Evolutionary conservation across 2,888 invertebrate species (phyloP).

Genomic region (Coleophora deauratella): DNA sequence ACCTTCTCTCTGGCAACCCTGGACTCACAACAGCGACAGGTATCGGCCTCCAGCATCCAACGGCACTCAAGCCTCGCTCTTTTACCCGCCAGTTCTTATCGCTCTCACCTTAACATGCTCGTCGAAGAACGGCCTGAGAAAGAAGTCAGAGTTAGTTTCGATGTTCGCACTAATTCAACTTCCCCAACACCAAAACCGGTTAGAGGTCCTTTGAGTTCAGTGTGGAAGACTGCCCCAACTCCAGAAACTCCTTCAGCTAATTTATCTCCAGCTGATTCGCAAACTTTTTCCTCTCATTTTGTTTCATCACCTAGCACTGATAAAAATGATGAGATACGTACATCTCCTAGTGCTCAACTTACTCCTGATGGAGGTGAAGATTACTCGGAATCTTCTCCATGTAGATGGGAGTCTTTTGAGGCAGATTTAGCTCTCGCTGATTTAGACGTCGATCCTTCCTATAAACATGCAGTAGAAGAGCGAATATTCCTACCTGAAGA

Average conservation of each 20-base stretch:
- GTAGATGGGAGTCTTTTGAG: conserved; percentile 77
- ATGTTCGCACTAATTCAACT: conserved; percentile 50
- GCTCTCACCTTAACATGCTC: conserved; percentile 65
- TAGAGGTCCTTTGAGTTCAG: conserved; percentile 57
- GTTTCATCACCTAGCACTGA: conserved; percentile 70
- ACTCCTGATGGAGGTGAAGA: conserved; percentile 71
- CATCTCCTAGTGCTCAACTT: conserved; percentile 74
- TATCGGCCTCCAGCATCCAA: conserved; percentile 73
- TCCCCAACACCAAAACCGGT: conserved; percentile 50
- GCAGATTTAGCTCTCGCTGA: conserved; percentile 76
- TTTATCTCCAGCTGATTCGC: conserved; percentile 73
- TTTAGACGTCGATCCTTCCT: conserved; percentile 76
- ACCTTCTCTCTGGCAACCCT: conserved; percentile 78
- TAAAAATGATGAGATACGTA: conserved; percentile 53
- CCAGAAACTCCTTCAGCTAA: conserved; percentile 82
- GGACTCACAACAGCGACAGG: conserved; percentile 76
- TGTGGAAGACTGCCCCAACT: conserved; percentile 69
- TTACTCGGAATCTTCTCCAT: conserved; percentile 61
- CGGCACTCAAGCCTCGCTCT: conserved; percentile 63
- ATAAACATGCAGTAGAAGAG: conserved; percentile 77
- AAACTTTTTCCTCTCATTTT: conserved; percentile 78
- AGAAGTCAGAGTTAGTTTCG: conserved; percentile 64
- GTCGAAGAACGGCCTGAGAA: conserved; percentile 63
- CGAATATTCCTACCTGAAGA: conserved; percentile 76
- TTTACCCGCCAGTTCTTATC: conserved; percentile 64